Evolutionary conservation across 1,140 invertebrate species (phyloP).

Genomic region (Aphaenogaster ashmeadi): DNA sequence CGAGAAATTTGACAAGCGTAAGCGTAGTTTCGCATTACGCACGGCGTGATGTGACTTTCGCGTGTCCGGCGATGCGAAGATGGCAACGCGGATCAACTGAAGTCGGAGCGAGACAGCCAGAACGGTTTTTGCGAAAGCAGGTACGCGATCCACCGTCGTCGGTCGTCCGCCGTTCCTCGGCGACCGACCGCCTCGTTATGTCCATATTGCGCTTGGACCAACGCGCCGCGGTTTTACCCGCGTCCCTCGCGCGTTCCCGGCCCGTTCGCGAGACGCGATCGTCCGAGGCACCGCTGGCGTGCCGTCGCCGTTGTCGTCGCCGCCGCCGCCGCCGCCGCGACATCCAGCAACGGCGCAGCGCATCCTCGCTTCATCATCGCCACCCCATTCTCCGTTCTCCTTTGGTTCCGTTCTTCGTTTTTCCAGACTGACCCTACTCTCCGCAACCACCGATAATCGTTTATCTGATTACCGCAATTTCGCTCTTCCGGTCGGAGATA

Average conservation of each 20-base stretch:
- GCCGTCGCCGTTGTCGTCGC: background rate
- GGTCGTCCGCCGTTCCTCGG: conserved; percentile 50
- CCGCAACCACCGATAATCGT: background rate
- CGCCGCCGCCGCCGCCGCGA: too few species aligned
- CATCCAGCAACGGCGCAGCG: background rate
- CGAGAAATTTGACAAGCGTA: conserved; percentile 86
- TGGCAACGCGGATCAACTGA: conserved; percentile 85
- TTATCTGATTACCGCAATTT: background rate
- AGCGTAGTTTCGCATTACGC: conserved; percentile 72
- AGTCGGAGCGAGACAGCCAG: conserved; percentile 37
- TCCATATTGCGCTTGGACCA: conserved; percentile 57
- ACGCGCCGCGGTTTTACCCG: background rate
- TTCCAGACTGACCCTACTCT: background rate
- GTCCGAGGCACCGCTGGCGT: background rate
- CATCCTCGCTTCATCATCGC: background rate
- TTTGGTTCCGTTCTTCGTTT: background rate
- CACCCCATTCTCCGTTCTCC: background rate
- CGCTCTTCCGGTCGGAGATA: background rate
- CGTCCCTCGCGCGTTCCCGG: background rate
- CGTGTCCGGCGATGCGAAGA: conserved; percentile 77
- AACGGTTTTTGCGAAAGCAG: conserved; percentile 50
- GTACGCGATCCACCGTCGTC: conserved; percentile 58
- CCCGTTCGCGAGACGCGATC: background rate
- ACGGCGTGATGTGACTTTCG: conserved; percentile 82
- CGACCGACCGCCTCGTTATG: background rate